Percentiles rank a stretch among this genome's conserved stretches.
Evolutionary conservation across 2,113 vertebrate genomes (phyloP).

Genomic region (Clupea harengus): DNA sequence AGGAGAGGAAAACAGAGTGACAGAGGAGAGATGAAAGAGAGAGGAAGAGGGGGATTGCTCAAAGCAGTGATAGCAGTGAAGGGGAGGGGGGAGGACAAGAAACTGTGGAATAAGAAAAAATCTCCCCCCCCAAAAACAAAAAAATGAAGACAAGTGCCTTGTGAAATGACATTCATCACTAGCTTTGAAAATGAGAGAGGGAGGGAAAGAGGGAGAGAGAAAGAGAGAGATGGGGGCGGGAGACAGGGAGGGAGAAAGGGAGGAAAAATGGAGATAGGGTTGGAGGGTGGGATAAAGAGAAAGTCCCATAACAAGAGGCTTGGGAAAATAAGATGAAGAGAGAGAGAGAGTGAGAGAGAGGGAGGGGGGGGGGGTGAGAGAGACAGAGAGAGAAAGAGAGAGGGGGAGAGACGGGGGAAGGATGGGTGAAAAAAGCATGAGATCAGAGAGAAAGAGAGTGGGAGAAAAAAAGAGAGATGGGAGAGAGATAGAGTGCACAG

Average conservation of each 20-base stretch:
- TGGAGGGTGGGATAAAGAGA: neutral
- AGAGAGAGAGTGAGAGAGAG: slow-evolving; percentile 19
- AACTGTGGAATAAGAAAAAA: neutral
- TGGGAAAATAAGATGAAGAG: slow-evolving; percentile 31
- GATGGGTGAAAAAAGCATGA: neutral
- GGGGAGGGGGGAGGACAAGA: slow-evolving; percentile 36
- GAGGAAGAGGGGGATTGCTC: slow-evolving; percentile 47
- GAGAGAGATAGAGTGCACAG: neutral
- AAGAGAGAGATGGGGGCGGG: slow-evolving; percentile 3
- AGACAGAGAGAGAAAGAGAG: neutral
- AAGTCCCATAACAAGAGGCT: slow-evolving; percentile 32
- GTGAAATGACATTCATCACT: slow-evolving; percentile 72
- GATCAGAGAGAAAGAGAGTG: slow-evolving; percentile 25
- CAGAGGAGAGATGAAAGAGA: slow-evolving; percentile 64
- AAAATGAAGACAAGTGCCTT: slow-evolving; percentile 69
- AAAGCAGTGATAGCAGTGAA: slow-evolving; percentile 54
- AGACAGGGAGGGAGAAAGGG: neutral
- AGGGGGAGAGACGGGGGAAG: neutral
- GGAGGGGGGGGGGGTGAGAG: neutral
- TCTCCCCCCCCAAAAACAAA: slow-evolving; percentile 26
- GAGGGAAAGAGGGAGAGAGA: slow-evolving; percentile 23
- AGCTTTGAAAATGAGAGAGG: slow-evolving; percentile 62
- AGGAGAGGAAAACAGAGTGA: slow-evolving; percentile 55
- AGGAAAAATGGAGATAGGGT: neutral
- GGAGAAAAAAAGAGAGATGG: slow-evolving; percentile 1